Percentiles rank a stretch among this genome's conserved stretches.
Evolutionary conservation across 2,797 vertebrate species (phyloP).

Genomic region (Anas capensis): DNA sequence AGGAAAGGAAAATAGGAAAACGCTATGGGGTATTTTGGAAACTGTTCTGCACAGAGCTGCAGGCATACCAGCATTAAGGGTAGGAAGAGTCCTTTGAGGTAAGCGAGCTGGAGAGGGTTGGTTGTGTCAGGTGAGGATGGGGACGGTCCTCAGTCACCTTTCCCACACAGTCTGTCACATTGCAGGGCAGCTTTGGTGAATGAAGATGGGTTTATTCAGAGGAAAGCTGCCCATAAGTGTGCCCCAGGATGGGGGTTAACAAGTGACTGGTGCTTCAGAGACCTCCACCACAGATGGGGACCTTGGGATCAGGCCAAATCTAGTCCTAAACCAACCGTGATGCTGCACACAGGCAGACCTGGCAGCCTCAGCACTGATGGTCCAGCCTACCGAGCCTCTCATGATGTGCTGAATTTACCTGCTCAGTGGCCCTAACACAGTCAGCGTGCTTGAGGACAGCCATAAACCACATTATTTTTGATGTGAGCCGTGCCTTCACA

Average conservation of each 20-base stretch:
- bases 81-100: neutral
- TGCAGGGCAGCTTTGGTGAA: neutral
- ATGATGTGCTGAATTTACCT: neutral
- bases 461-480: neutral
- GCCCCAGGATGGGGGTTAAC: neutral
- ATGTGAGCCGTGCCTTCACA: too few relatives aligned
- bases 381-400: neutral
- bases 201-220: rapidly evolving
- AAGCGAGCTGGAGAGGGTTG: neutral
- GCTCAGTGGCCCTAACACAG: neutral
- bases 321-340: neutral
- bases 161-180: neutral
- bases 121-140: neutral
- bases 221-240: neutral
- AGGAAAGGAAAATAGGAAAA: neutral
- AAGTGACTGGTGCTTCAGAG: neutral
- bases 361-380: neutral
- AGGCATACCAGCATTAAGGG: rapidly evolving
- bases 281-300: neutral
- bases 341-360: neutral
- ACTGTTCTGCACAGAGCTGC: neutral
- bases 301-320: neutral
- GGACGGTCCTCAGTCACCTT: neutral
- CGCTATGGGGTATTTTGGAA: neutral
- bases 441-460: neutral